Evolutionary conservation across 2,888 invertebrate species (phyloP).

Genomic region (Poecilus cupreus): DNA sequence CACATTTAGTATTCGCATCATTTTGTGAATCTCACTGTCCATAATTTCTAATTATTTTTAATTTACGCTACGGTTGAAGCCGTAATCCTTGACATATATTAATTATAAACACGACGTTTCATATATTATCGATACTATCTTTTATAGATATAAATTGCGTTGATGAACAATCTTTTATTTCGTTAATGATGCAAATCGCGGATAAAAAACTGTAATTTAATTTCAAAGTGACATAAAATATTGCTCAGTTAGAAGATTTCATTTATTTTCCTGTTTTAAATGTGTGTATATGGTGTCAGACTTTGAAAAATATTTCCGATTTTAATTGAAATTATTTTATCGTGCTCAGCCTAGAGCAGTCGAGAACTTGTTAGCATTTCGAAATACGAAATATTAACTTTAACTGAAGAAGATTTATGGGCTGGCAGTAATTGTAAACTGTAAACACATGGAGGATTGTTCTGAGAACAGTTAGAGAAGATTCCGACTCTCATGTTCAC

Average conservation of each 20-base stretch:
- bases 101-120: conserved; percentile 50
- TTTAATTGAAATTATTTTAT: conserved; percentile 49
- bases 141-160: conserved; percentile 35
- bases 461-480: conserved; percentile 9
- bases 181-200: conserved; percentile 45
- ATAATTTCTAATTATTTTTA: conserved; percentile 59
- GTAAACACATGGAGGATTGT: conserved; percentile 16
- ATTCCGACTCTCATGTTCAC: not conserved
- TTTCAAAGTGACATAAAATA: conserved; percentile 21
- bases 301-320: conserved; percentile 21
- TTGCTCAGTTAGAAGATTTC: not conserved
- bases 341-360: not conserved
- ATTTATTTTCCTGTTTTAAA: not conserved
- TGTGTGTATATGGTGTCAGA: no score
- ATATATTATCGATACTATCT: conserved; percentile 54
- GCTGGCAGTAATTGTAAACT: not conserved
- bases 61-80: conserved; percentile 45
- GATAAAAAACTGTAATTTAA: conserved; percentile 7
- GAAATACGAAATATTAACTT: no score
- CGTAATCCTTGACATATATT: conserved; percentile 57
- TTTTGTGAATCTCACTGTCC: conserved; percentile 17
- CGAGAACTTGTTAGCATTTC: conserved; percentile 23
- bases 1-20: conserved; percentile 32
- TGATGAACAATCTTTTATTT: conserved; percentile 41
- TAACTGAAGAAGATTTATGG: conserved; percentile 30